phyloP scores from a whole-genome alignment of 2,888 invertebrate genomes.

The Falcaria lacertinaria region DNA sequence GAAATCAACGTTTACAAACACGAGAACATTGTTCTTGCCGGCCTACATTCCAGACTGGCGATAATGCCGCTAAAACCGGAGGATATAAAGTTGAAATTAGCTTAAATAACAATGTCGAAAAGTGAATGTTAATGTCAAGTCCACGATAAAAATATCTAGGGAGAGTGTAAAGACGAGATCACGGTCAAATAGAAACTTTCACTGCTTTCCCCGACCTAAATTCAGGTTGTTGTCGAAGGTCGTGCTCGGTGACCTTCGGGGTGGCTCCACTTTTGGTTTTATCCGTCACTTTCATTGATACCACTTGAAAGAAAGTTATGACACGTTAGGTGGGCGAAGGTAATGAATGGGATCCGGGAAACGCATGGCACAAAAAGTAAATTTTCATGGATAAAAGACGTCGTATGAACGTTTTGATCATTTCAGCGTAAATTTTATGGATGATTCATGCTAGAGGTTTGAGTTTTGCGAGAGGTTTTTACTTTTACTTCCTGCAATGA shows the following conservation, averaged over 20 bases:
- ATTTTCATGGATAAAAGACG: neutral
- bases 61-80: slow-evolving; percentile 17
- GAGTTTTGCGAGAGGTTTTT: too few relatives aligned
- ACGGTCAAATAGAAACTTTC: slow-evolving; percentile 67
- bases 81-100: slow-evolving; percentile 28
- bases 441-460: too few relatives aligned
- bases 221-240: slow-evolving; percentile 59
- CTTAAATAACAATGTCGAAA: slow-evolving; percentile 13
- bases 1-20: slow-evolving; percentile 44
- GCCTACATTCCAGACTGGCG: slow-evolving; percentile 26
- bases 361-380: slow-evolving; percentile 17
- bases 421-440: too few relatives aligned
- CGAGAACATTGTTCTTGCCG: slow-evolving; percentile 28
- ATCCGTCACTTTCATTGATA: slow-evolving; percentile 67
- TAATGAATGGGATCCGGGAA: slow-evolving; percentile 26
- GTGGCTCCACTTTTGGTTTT: slow-evolving; percentile 65
- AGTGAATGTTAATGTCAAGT: slow-evolving; percentile 53
- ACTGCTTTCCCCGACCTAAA: slow-evolving; percentile 70
- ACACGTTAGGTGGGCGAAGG: slow-evolving; percentile 42
- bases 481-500: too few relatives aligned
- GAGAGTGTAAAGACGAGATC: slow-evolving; percentile 65
- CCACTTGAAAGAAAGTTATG: slow-evolving; percentile 57
- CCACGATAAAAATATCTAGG: slow-evolving; percentile 53
- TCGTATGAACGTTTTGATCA: too few relatives aligned
- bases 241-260: slow-evolving; percentile 57